phyloP scores from a whole-genome alignment of 2,888 invertebrate species.

The Macrophya alboannulata region DNA sequence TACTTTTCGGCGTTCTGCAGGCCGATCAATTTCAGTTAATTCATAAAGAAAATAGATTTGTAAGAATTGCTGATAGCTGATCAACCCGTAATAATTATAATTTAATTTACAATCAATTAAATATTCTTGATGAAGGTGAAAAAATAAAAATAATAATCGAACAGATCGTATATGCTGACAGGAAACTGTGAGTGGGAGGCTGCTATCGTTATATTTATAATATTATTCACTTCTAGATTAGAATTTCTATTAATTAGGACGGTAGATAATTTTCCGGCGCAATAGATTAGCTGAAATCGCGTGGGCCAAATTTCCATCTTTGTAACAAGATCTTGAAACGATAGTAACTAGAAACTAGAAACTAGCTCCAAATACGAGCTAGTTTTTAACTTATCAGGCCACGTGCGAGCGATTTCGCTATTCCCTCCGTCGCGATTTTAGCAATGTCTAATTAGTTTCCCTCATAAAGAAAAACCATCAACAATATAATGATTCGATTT shows the following conservation, averaged over 20 bases:
- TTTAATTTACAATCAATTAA: background rate
- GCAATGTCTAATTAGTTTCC: background rate
- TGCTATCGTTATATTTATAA: conserved; percentile 58
- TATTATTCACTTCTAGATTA: conserved; percentile 65
- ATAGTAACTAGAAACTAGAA: background rate
- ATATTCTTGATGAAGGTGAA: background rate
- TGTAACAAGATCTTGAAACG: conserved; percentile 23
- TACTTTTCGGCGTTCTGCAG: background rate
- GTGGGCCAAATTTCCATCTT: conserved; percentile 39
- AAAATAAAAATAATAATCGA: background rate
- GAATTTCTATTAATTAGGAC: conserved; percentile 69
- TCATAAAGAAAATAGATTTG: background rate
- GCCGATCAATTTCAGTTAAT: background rate
- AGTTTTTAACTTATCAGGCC: background rate
- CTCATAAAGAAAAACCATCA: background rate
- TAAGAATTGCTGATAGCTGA: background rate
- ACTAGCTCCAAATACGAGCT: background rate
- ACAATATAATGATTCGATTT: too few relatives aligned
- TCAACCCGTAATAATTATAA: background rate
- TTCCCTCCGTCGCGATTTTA: background rate
- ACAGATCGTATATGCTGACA: conserved; percentile 1
- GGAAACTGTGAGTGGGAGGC: conserved; percentile 45
- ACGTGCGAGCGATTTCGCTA: background rate
- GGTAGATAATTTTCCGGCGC: conserved; percentile 63
- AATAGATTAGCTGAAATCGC: conserved; percentile 35